Evolutionary conservation across 2,113 vertebrate species (phyloP), one percentile per base, ranked within the genome.

Genomic region (Stomatorhinus ivindoensis): DNA sequence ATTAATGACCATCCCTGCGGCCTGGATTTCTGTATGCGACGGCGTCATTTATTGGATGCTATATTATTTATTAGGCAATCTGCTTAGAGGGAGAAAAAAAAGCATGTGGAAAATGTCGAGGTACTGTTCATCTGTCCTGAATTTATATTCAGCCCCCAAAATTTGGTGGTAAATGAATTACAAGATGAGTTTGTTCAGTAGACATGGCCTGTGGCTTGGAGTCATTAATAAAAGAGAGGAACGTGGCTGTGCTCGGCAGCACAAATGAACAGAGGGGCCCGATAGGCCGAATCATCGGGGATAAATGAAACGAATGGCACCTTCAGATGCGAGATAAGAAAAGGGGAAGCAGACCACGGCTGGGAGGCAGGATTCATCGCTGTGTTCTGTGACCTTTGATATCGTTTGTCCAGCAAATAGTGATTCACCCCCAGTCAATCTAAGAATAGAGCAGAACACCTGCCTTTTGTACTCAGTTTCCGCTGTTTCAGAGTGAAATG

Each of bases 361-460:
- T 1, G 31, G 17, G 31, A 80, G 73, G 15, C 73, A 35, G 73
- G 73, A 80, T 80, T 80, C 73, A 80, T 80, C 73, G 42, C 17
- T 42, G 73, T 39, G 31, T 80, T 80, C 35, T 7, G 11, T 80
- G 73, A 80, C 73, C 73, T 80, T 80, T 80, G 73, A 15, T 80
- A 80, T 42, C 73, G 73, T 80, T 80, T 80, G 73, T 80, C 73
- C 73, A 42, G 73, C 73, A 80, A 80, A 80, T 80, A 80, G 73
- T 19, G 73, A 80, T 42, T 80, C 35, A 42, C 4, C 73, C 73
- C 73, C 73, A 80, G 73, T 80, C 35, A 80, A 42, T 80, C 73
- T 80, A 80, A 80, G 35, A 80, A 80, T 80, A 42, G 73, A 80
- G 73, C 73, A 80, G 73, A 80, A 80, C 73, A 80, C 73, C 73